These are phyloP conservation scores for Isichthys henryi DNA, from an alignment of 2,113 vertebrate species.

Conservation along the genomic window DNA sequence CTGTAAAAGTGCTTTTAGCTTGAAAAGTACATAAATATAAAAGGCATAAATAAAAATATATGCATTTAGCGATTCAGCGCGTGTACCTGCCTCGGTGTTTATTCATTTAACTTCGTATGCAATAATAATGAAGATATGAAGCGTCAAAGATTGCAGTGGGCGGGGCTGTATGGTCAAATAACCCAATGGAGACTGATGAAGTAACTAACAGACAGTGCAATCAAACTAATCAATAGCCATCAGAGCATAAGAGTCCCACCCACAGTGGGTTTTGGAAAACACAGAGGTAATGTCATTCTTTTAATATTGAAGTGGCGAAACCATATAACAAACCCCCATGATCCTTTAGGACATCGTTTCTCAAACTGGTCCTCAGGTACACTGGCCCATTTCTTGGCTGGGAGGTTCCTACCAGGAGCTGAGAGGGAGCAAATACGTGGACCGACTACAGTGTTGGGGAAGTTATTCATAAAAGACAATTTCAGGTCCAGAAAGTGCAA, in stretches of 20 bases:
- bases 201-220: neutral
- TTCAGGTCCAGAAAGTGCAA: too few relatives aligned
- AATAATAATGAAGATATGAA: neutral
- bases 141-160: neutral
- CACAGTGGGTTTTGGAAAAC: neutral
- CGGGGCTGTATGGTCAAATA: neutral
- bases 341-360: neutral
- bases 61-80: neutral
- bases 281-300: neutral
- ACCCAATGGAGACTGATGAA: neutral
- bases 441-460: neutral
- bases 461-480: too few relatives aligned
- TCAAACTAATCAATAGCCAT: neutral
- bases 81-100: neutral
- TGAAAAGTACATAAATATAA: neutral
- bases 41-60: neutral
- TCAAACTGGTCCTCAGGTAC: neutral
- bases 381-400: too few relatives aligned
- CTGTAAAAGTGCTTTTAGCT: neutral
- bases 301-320: neutral
- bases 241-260: neutral
- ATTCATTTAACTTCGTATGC: neutral
- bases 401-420: neutral
- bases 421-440: neutral
- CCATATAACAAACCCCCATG: neutral